phyloP scores from a whole-genome alignment of 2,113 vertebrate species.

The Callionymus lyra region DNA sequence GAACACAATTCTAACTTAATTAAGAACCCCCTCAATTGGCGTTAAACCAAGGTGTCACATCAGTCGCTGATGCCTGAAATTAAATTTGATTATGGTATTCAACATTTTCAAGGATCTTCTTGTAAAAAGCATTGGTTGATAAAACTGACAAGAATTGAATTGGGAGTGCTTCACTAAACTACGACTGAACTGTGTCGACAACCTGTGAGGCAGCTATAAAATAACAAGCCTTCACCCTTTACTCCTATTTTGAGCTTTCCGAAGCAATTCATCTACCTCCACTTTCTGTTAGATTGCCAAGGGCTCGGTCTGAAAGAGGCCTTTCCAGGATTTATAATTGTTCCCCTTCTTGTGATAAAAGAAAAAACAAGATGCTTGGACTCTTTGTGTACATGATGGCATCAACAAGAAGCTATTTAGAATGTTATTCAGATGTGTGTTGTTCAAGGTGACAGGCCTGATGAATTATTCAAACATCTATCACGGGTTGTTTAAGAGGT shows the following conservation, averaged over 20 bases:
- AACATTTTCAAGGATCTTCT: no score
- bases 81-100: no score
- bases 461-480: slow-evolving; percentile 65
- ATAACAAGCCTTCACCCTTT: slow-evolving; percentile 52
- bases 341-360: slow-evolving; percentile 4
- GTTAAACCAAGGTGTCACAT: no score
- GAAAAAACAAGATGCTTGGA: slow-evolving; percentile 7
- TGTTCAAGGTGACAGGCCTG: slow-evolving; percentile 58
- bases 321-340: slow-evolving; percentile 11
- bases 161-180: slow-evolving; percentile 26
- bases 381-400: slow-evolving; percentile 17
- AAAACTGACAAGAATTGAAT: slow-evolving; percentile 30
- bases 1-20: no score
- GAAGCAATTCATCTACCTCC: slow-evolving; percentile 55
- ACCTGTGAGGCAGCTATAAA: slow-evolving; percentile 44
- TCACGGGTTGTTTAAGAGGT: slow-evolving; percentile 55
- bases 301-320: slow-evolving; percentile 40
- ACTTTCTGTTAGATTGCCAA: slow-evolving; percentile 48
- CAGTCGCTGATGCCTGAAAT: no score
- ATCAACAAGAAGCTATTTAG: slow-evolving; percentile 50
- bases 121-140: no score
- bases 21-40: no score
- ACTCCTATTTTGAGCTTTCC: slow-evolving; percentile 39
- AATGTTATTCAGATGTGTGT: slow-evolving; percentile 46
- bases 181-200: slow-evolving; percentile 49